phyloP scores from a whole-genome alignment of 2,113 vertebrate species.

The Crypturellus undulatus region DNA sequence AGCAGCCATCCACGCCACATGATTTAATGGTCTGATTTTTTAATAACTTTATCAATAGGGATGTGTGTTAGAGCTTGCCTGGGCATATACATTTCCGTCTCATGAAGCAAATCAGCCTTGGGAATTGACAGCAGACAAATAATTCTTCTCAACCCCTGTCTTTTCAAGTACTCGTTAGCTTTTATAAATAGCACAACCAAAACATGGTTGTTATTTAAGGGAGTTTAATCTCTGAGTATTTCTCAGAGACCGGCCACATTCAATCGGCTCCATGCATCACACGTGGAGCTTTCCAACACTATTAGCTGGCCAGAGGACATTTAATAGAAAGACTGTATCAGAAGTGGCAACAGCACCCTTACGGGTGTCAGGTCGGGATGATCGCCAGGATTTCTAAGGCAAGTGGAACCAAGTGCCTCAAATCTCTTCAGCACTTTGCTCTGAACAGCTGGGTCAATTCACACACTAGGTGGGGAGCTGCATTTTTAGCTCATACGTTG shows the following conservation, averaged over 20 bases:
- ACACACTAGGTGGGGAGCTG: neutral
- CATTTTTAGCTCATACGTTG: fast-evolving
- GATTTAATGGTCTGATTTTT: too few relatives aligned
- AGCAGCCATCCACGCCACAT: too few relatives aligned
- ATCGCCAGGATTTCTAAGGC: neutral
- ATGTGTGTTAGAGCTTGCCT: too few relatives aligned
- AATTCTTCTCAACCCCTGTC: constrained; percentile 51
- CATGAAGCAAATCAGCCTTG: constrained; percentile 36
- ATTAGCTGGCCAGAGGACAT: neutral
- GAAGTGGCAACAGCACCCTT: neutral
- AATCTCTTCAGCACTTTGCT: neutral
- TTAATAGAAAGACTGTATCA: neutral
- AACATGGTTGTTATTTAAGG: constrained; percentile 6
- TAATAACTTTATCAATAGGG: neutral
- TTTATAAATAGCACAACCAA: constrained; percentile 46
- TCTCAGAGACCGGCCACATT: neutral
- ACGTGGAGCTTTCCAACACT: neutral
- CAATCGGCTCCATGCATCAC: neutral
- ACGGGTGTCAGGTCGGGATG: neutral
- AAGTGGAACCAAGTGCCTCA: neutral
- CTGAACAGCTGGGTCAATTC: neutral
- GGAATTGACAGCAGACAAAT: constrained; percentile 47
- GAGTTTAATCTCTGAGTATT: constrained; percentile 26
- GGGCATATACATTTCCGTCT: constrained; percentile 1
- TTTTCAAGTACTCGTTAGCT: constrained; percentile 45